Conservation (phyloP, 1,140 invertebrate species). For the Ruditapes philippinarum region DNA sequence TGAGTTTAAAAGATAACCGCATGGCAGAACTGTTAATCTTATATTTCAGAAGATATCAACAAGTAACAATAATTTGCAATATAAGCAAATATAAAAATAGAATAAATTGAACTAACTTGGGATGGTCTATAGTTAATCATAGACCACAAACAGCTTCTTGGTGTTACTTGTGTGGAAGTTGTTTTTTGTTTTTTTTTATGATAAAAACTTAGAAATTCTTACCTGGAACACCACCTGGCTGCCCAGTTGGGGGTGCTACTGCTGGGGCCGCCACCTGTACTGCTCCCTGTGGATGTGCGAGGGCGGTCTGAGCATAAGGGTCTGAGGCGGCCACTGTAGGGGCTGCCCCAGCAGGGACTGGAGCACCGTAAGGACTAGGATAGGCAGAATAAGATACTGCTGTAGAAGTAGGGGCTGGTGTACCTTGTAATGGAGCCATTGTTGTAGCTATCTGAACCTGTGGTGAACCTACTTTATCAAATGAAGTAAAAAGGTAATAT, state of each 20-base stretch:
- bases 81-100: no score
- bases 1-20: no score
- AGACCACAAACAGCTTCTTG: background rate
- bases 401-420: background rate
- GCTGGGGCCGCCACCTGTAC: slow-evolving; percentile 30
- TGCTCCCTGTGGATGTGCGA: slow-evolving; percentile 18
- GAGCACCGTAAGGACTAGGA: slow-evolving; percentile 50
- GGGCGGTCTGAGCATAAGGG: slow-evolving; percentile 44
- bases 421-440: slow-evolving; percentile 32
- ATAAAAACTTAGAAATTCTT: background rate
- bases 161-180: background rate
- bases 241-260: slow-evolving; percentile 26
- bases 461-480: background rate
- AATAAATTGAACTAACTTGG: no score
- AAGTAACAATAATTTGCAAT: no score
- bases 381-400: slow-evolving; percentile 34
- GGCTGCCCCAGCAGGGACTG: slow-evolving; percentile 18
- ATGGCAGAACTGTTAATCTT: no score
- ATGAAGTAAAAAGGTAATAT: no score
- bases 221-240: slow-evolving; percentile 42
- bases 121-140: no score
- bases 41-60: no score
- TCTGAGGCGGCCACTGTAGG: slow-evolving; percentile 25
- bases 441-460: slow-evolving; percentile 53
- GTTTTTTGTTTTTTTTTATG: no score